These are phyloP conservation scores for Ia io DNA, from an alignment of 2,113 vertebrate genomes.

Conservation along the genomic window DNA sequence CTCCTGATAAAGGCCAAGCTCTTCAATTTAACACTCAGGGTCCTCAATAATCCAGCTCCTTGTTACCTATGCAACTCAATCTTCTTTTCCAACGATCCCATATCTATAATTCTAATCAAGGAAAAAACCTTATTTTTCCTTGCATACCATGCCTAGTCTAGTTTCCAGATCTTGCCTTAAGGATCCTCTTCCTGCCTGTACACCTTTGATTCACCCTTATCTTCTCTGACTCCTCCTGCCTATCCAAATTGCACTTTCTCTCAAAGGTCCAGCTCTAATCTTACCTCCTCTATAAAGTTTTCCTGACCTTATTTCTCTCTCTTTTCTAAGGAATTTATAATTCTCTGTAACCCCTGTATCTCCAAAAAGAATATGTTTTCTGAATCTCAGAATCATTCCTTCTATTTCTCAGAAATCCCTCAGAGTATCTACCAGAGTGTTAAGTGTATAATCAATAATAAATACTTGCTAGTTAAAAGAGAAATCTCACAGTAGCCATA, in stretches of 20 bases:
- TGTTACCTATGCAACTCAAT: background rate
- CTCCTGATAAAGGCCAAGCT: background rate
- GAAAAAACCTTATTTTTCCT: background rate
- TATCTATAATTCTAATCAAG: background rate
- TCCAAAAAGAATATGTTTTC: background rate
- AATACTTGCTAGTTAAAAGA: background rate
- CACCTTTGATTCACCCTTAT: background rate
- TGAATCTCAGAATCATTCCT: background rate
- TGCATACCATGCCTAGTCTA: background rate
- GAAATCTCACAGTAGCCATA: background rate
- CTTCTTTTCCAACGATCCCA: background rate
- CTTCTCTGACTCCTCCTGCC: background rate
- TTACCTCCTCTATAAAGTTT: background rate
- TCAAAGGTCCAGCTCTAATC: background rate
- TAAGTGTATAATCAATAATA: conserved; percentile 20
- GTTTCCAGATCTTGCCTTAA: background rate
- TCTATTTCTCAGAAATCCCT: background rate
- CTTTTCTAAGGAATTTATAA: background rate
- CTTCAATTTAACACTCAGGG: background rate
- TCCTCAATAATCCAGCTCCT: background rate
- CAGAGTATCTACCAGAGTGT: background rate
- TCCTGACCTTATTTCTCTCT: background rate
- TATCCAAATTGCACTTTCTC: background rate
- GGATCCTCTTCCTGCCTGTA: background rate
- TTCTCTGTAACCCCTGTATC: background rate